A percentile compares a stretch with the other conserved stretches of the same genome.
phyloP scores from a whole-genome alignment of 2,797 vertebrate genomes.

The Salarias fasciatus region DNA sequence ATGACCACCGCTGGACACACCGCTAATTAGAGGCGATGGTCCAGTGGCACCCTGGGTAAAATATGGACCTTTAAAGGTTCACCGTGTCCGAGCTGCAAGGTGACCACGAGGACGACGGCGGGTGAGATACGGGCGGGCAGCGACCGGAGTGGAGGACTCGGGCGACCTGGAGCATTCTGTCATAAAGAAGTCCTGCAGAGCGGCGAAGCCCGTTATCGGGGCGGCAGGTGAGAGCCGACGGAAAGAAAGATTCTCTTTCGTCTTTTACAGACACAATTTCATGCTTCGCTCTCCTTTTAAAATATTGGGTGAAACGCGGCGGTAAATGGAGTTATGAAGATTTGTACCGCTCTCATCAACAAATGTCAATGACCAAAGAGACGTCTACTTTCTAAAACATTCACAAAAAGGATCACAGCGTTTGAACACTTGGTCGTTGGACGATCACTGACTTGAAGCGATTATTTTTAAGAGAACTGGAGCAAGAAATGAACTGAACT shows the following conservation, averaged over 20 bases:
- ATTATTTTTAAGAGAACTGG: too few relatives aligned
- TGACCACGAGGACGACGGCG: constrained; percentile 58
- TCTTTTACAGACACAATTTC: constrained; percentile 28
- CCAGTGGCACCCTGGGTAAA: constrained; percentile 58
- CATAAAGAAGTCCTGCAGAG: constrained; percentile 49
- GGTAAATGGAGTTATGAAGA: constrained; percentile 15
- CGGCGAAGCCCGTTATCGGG: constrained; percentile 42
- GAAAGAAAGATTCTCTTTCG: constrained; percentile 6
- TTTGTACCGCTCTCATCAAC: not conserved
- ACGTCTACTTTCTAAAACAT: not conserved
- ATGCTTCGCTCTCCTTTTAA: constrained; percentile 18
- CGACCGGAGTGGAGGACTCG: constrained; percentile 27
- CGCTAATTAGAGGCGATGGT: constrained; percentile 63
- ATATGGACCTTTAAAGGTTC: constrained; percentile 61
- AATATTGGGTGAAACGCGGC: constrained; percentile 17
- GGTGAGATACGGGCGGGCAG: constrained; percentile 44
- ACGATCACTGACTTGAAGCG: too few relatives aligned
- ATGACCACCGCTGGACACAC: constrained; percentile 46
- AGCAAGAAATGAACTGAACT: not conserved
- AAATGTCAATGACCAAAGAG: constrained; percentile 10
- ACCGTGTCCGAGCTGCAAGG: constrained; percentile 62
- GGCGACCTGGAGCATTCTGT: constrained; percentile 49
- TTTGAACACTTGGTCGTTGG: too few relatives aligned
- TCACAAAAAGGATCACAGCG: too few relatives aligned
- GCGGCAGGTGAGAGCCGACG: constrained; percentile 15